Evolutionary conservation across 2,113 vertebrate genomes (phyloP).

Genomic region (Pachycephala philippinensis): DNA sequence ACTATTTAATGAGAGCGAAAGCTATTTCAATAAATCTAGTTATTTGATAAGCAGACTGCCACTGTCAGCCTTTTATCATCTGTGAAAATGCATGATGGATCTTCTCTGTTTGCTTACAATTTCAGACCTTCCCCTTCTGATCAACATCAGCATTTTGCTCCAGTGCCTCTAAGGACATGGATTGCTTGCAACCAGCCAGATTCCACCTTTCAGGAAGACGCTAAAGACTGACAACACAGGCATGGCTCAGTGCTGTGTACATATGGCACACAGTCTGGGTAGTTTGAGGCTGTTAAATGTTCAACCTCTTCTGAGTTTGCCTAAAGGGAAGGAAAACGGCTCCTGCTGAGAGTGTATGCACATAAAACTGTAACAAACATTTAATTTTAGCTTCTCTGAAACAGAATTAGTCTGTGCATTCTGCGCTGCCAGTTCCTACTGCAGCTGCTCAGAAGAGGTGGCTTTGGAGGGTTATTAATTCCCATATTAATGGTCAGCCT

Average conservation of each 20-base stretch:
- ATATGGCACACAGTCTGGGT: background rate
- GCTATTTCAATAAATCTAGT: conserved; percentile 48
- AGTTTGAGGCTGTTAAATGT: background rate
- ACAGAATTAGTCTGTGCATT: background rate
- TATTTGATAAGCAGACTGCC: conserved; percentile 59
- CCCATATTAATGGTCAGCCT: background rate
- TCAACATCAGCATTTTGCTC: conserved; percentile 26
- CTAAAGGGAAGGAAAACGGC: background rate
- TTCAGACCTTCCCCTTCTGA: conserved; percentile 2
- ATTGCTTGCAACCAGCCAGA: background rate
- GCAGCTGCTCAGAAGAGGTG: background rate
- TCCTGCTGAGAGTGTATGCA: background rate
- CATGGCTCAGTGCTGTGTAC: background rate
- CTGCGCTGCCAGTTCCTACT: background rate
- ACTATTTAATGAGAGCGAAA: conserved; percentile 13
- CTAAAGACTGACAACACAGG: background rate
- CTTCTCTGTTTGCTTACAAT: conserved; percentile 27
- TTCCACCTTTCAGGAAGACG: background rate
- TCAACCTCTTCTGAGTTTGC: background rate
- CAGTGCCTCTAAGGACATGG: background rate
- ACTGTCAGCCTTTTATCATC: conserved; percentile 15
- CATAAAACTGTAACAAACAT: conserved; percentile 19
- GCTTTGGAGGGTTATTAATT: conserved; percentile 27
- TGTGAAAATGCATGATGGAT: background rate
- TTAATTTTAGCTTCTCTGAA: conserved; percentile 13